Conservation (phyloP, 1,140 invertebrate species). For the Coptotermes formosanus region DNA sequence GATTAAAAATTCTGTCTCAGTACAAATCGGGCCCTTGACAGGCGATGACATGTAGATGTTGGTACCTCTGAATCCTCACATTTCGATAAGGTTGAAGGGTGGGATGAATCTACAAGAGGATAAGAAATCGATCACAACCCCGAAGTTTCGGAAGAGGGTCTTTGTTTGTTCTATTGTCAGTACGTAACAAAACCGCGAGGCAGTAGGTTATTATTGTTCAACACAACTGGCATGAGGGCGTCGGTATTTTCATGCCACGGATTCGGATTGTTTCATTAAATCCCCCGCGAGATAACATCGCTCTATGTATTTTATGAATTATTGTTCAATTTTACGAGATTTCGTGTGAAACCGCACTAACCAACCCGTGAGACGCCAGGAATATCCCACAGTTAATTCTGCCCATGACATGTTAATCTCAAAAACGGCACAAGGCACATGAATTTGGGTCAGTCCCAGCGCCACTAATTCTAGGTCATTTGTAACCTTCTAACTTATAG, state of each 20-base stretch:
- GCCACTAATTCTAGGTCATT: not conserved
- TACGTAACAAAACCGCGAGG: too few relatives aligned
- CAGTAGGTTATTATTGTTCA: not conserved
- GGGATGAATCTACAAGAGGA: too few relatives aligned
- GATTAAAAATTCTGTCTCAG: too few relatives aligned
- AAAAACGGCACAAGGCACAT: not conserved
- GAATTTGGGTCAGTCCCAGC: not conserved
- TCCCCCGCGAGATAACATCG: not conserved
- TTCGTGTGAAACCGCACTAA: slow-evolving; percentile 10
- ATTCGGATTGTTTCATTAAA: not conserved
- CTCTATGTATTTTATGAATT: not conserved
- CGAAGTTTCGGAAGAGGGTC: too few relatives aligned
- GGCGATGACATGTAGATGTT: too few relatives aligned
- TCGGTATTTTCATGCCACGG: not conserved
- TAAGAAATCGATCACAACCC: too few relatives aligned
- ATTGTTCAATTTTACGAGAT: not conserved
- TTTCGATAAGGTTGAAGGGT: too few relatives aligned
- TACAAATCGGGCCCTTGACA: too few relatives aligned
- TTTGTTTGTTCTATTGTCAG: too few relatives aligned
- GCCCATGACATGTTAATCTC: not conserved
- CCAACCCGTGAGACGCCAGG: not conserved
- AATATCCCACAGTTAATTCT: slow-evolving; percentile 15
- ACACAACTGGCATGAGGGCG: not conserved
- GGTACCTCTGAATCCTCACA: too few relatives aligned
- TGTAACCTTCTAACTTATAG: too few relatives aligned